phyloP scores from a whole-genome alignment of 2,888 invertebrate species.

The Oeneis ivallda region DNA sequence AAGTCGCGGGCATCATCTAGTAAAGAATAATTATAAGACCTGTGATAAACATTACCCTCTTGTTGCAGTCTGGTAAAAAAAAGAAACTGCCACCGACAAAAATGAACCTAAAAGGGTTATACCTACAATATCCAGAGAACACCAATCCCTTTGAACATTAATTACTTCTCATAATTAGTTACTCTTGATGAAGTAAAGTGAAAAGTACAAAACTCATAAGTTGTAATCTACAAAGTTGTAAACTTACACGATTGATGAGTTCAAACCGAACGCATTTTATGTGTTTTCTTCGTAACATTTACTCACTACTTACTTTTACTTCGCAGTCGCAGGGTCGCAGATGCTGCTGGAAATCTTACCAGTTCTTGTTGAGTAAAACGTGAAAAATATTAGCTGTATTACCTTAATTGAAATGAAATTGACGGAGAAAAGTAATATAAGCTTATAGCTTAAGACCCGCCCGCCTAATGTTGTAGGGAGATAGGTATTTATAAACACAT shows the following conservation, averaged over 20 bases:
- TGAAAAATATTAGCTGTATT: not conserved
- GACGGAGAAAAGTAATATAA: too few species aligned
- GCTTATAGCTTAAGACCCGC: too few species aligned
- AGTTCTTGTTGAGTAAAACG: not conserved
- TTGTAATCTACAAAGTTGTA: not conserved
- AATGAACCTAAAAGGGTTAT: too few species aligned
- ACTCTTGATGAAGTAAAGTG: too few species aligned
- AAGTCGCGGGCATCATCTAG: too few species aligned
- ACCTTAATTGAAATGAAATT: not conserved
- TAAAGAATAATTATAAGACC: too few species aligned
- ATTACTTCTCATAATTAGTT: too few species aligned
- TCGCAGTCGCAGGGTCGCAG: not conserved
- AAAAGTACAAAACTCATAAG: not conserved
- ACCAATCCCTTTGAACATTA: too few species aligned
- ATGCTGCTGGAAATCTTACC: not conserved
- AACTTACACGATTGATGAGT: conserved; percentile 3
- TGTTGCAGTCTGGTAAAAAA: not conserved
- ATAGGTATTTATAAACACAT: too few species aligned
- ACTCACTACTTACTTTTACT: not conserved
- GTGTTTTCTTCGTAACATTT: not conserved
- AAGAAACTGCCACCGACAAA: not conserved
- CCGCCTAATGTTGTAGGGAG: too few species aligned
- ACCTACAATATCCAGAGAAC: too few species aligned
- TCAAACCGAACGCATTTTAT: not conserved
- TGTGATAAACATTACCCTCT: too few species aligned